A percentile compares a stretch with the other conserved stretches of the same genome.
phyloP scores from a whole-genome alignment of 2,888 invertebrate species.

The Dastarcus helophoroides region DNA sequence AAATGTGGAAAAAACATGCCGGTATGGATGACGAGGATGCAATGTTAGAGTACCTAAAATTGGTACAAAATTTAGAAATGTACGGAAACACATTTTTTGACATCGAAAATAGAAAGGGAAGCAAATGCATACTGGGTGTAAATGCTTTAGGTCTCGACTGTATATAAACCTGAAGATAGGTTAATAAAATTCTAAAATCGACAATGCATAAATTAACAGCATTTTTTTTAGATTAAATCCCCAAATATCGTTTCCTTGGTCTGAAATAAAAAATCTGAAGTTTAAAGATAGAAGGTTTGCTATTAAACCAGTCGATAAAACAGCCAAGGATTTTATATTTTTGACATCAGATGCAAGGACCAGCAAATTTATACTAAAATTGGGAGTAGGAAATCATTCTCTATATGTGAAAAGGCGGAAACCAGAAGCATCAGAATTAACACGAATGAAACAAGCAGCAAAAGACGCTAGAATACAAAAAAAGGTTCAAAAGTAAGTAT shows the following conservation, averaged over 20 bases:
- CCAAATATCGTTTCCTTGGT: slow-evolving; percentile 98
- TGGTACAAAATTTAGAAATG: slow-evolving; percentile 95
- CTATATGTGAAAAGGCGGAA: slow-evolving; percentile 95
- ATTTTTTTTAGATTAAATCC: slow-evolving; percentile 67
- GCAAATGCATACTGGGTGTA: slow-evolving; percentile 92
- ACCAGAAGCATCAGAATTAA: slow-evolving; percentile 97
- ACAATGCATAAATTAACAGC: slow-evolving; percentile 1
- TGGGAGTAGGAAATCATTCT: slow-evolving; percentile 99
- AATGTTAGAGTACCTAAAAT: slow-evolving; percentile 98
- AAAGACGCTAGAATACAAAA: slow-evolving; percentile 26
- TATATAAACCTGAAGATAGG: slow-evolving; percentile 96
- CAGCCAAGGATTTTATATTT: slow-evolving; percentile 97
- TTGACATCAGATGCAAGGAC: slow-evolving; percentile 91
- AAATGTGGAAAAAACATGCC: slow-evolving; percentile 94
- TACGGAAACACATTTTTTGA: slow-evolving; percentile 98
- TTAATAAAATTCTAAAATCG: slow-evolving; percentile 32
- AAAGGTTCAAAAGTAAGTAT: slow-evolving; percentile 9
- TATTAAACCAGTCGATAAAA: slow-evolving; percentile 97
- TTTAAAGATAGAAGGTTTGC: slow-evolving; percentile 98
- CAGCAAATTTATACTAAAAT: slow-evolving; percentile 93
- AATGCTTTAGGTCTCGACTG: slow-evolving; percentile 95
- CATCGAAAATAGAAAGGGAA: slow-evolving; percentile 97
- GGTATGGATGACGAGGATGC: slow-evolving; percentile 89
- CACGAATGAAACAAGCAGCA: slow-evolving; percentile 99
- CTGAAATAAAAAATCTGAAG: slow-evolving; percentile 97